Base-by-base conservation (phyloP, 2,888 invertebrate genomes). In the Eurois occulta region DNA sequence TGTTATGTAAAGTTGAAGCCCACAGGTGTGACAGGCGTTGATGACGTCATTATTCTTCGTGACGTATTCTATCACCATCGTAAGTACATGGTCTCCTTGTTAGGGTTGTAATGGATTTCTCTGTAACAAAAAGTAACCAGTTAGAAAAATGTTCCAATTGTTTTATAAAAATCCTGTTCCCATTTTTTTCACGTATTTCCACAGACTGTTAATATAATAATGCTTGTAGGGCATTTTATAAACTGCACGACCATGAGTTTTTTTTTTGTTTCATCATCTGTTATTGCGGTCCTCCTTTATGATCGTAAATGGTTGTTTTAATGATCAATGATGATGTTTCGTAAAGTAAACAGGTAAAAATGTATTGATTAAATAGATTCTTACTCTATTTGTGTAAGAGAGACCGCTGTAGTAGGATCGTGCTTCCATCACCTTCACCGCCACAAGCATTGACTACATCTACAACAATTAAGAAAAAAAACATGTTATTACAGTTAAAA, bases 361-460 rank as follows among this genome's bases (percentile, higher is more conserved):
- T 89, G 73, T 73, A 73, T 83, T 64, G 62, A 83, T 72, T 73
- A 88, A 89, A 91, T 88, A 83, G 89, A 92, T 92, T 92, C 96
- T 97, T 97, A 97, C 96, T 96, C 94, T 96, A 95, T 95, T 86
- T 92, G 93, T 95, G 94, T 95, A 95, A 97, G 95, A 96, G 96
- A 96, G 97, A 97, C 97, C 97, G 96, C 96, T 96, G 97, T 95
- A 92, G 95, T 95, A 94, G 95, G 94, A 95, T 96, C 97, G 97
- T 96, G 97, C 96, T 96, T 96, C 97, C 97, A 97, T 98, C 98
- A 98, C 97, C 97, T 97, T 98, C 98, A 98, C 98, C 98, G 98
- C 98, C 98, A 98, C 97, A 98, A 98, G 98, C 98, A 98, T 97
- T 98, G 98, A 98, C 98, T 98, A 98, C 98, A 98, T 98, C 98